Conservation (phyloP, 2,113 vertebrate species). For the Oriolus oriolus region DNA sequence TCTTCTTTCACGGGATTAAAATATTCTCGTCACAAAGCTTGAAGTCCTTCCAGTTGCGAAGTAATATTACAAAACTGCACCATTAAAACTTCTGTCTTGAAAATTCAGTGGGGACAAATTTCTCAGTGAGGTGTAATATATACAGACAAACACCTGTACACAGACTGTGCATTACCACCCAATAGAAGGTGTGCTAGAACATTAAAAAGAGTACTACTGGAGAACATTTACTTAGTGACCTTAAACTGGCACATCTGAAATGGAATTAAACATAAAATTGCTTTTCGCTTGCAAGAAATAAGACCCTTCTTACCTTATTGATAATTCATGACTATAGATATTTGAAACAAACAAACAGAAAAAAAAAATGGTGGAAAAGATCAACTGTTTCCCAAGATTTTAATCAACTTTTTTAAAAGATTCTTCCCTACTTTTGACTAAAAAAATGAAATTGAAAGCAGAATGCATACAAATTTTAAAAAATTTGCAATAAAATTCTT, state of each 20-base stretch:
- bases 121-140: neutral
- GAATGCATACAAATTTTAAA: neutral
- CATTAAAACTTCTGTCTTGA: neutral
- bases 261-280: neutral
- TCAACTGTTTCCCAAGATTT: neutral
- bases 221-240: neutral
- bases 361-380: neutral
- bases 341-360: neutral
- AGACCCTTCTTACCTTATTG: neutral
- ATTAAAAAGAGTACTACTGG: neutral
- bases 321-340: neutral
- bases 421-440: neutral
- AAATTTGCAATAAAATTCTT: neutral
- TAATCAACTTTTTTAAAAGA: neutral
- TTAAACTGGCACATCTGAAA: neutral
- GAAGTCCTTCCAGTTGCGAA: neutral
- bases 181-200: neutral
- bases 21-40: neutral
- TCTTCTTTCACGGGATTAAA: neutral
- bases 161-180: neutral
- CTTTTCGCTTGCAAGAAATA: neutral
- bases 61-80: neutral
- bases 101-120: neutral
- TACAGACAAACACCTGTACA: fast-evolving
- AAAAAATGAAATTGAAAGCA: neutral